These are phyloP conservation scores for Magallana nippona DNA, from an alignment of 2,888 invertebrate species.

Conservation along the genomic window DNA sequence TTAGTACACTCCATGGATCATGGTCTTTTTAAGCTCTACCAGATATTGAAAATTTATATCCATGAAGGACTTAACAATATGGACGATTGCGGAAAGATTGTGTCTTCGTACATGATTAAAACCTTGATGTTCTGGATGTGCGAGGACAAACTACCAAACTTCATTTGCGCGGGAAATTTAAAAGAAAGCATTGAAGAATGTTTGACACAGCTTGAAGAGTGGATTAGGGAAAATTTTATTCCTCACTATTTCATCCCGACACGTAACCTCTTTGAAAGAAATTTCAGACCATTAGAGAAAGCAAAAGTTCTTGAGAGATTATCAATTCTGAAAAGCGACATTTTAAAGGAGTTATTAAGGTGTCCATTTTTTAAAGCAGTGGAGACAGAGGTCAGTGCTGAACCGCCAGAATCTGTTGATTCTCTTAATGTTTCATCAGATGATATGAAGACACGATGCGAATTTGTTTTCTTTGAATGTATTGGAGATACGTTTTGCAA, in stretches of 20 bases:
- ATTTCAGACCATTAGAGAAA: neutral
- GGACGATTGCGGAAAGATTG: neutral
- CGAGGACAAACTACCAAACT: constrained; percentile 7
- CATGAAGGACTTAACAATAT: neutral
- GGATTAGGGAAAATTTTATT: neutral
- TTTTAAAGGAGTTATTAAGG: neutral
- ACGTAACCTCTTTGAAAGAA: neutral
- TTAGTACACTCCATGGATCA: neutral
- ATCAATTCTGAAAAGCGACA: neutral
- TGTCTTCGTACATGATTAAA: constrained; percentile 5
- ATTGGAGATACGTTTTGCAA: neutral
- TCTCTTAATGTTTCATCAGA: neutral
- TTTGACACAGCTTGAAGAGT: neutral
- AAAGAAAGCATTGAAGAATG: neutral
- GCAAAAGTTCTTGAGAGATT: neutral
- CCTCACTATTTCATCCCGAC: constrained; percentile 10
- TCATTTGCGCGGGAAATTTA: neutral
- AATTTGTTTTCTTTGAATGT: neutral
- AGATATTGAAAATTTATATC: neutral
- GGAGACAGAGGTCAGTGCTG: neutral
- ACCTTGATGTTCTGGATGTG: constrained; percentile 13
- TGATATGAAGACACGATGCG: neutral
- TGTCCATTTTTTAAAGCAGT: neutral
- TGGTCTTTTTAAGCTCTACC: neutral
- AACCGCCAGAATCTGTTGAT: neutral